A percentile compares a stretch with the other conserved stretches of the same genome.
Evolutionary conservation across 2,888 invertebrate genomes (phyloP).

Genomic region (Pristionchus exspectatus): DNA sequence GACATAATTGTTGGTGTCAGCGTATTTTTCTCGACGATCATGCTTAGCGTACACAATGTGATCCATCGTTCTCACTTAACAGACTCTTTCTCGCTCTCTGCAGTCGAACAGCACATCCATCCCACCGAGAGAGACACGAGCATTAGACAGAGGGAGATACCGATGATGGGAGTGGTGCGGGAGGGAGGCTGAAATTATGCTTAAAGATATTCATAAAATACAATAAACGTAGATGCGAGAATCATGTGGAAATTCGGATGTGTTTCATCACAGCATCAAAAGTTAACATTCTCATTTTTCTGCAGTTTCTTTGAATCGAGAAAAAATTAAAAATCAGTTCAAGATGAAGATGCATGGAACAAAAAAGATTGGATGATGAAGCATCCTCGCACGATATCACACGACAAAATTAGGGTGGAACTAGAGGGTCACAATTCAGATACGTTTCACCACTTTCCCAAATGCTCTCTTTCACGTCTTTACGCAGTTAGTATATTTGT

Average conservation of each 20-base stretch:
- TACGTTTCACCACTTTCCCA: background rate
- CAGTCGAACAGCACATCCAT: background rate
- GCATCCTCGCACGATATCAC: background rate
- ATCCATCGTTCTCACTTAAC: background rate
- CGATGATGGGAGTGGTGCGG: background rate
- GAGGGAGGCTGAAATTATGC: background rate
- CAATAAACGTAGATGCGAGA: no score
- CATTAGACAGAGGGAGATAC: constrained; percentile 14
- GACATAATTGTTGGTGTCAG: no score
- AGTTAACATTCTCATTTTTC: background rate
- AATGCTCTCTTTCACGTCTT: no score
- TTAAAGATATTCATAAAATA: no score
- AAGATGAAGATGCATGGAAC: no score
- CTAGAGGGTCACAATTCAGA: background rate
- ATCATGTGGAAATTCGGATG: background rate
- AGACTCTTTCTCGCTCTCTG: background rate
- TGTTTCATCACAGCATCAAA: background rate
- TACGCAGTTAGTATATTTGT: no score
- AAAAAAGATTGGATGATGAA: no score
- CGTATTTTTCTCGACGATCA: background rate
- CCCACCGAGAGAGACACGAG: background rate
- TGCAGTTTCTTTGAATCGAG: background rate
- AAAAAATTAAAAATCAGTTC: no score
- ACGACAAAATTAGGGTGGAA: background rate
- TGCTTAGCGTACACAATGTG: background rate